Percentiles rank a stretch among this genome's conserved stretches.
These are phyloP conservation scores for Lysandra bellargus DNA, from an alignment of 2,888 invertebrate species.

Conservation along the genomic window DNA sequence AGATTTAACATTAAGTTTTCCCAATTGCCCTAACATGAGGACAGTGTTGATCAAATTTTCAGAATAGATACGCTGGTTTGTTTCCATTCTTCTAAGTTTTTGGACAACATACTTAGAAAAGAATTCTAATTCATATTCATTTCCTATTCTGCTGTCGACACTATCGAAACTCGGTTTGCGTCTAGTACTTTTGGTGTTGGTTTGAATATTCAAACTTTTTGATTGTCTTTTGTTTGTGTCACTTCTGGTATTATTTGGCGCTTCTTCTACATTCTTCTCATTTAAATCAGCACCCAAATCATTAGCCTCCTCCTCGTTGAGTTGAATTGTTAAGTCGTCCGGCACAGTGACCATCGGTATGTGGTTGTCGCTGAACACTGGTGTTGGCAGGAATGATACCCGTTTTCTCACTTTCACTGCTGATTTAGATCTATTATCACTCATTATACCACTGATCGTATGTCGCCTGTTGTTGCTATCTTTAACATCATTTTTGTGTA, in stretches of 20 bases:
- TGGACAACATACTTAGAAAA: conserved; percentile 76
- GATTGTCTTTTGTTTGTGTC: conserved; percentile 53
- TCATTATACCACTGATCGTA: conserved; percentile 53
- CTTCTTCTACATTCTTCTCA: conserved; percentile 47
- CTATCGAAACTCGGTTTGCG: conserved; percentile 56
- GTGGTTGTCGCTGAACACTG: conserved; percentile 70
- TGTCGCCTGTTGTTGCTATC: conserved; percentile 57
- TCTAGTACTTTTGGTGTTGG: conserved; percentile 53
- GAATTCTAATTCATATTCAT: conserved; percentile 71
- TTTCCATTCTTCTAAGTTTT: conserved; percentile 73
- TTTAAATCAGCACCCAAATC: conserved; percentile 66
- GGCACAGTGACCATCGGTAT: conserved; percentile 76
- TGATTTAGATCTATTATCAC: conserved; percentile 54
- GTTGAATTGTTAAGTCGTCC: conserved; percentile 73
- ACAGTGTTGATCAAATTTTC: conserved; percentile 77
- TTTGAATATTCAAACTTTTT: conserved; percentile 48
- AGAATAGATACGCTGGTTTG: conserved; percentile 74
- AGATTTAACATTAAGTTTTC: conserved; percentile 68
- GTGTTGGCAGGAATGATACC: conserved; percentile 71
- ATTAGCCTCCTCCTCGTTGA: conserved; percentile 74
- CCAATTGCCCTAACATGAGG: conserved; percentile 72
- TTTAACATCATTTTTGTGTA: conserved; percentile 52
- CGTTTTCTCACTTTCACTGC: conserved; percentile 66
- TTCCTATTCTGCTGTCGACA: conserved; percentile 49
- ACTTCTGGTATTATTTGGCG: conserved; percentile 42